Base-by-base conservation (phyloP, 2,888 invertebrate genomes). In the Microctonus brassicae region DNA sequence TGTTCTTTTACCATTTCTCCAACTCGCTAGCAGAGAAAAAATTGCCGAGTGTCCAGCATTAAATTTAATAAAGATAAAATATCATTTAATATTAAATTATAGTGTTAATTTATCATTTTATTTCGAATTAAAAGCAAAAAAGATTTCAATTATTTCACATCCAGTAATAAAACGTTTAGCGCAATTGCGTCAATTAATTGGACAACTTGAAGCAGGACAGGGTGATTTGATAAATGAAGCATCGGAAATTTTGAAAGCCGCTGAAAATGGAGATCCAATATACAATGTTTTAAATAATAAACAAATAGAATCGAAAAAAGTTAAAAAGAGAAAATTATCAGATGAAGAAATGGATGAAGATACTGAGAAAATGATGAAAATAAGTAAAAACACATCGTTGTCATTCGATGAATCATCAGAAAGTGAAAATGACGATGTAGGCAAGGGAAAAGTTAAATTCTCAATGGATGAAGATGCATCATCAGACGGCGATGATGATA, bases 91-190 rank as follows among this genome's bases (percentile, higher is more conserved):
- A 77, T 77, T 90, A 83, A 96, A 96, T 84, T 97, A 97, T 84
- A 94, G 94, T 79, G 92, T 93, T 24, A 97, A 97, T 85, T 93
- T 97, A 47, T 91, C 92, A 62, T 96, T 95, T 88, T 97, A 97
- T 87, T 87, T 98, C 78, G 90, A 95, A 78, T 88, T 98, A 17
- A 97, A 97, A 89, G 91, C 94, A 68, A 93, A 93, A 82, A 92
- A 92, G 80, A 88, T 90, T 24, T 90, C 91, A 68, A 90, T 95
- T 24, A 91, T 93, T 81, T 93, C 93, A 79, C 98, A 99, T 89
- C 98, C 98, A n/a, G 92, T 98, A 13, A 91, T 95, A 55, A 94
- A 95, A 84, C 90, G 95, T 75, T 89, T 98, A 65, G 93, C 94
- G 72, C 95, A 96, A 83, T 94, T 94, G 81, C 91, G 93, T 74